Evolutionary conservation across 2,888 invertebrate genomes (phyloP).

Genomic region (Emmelina monodactyla): DNA sequence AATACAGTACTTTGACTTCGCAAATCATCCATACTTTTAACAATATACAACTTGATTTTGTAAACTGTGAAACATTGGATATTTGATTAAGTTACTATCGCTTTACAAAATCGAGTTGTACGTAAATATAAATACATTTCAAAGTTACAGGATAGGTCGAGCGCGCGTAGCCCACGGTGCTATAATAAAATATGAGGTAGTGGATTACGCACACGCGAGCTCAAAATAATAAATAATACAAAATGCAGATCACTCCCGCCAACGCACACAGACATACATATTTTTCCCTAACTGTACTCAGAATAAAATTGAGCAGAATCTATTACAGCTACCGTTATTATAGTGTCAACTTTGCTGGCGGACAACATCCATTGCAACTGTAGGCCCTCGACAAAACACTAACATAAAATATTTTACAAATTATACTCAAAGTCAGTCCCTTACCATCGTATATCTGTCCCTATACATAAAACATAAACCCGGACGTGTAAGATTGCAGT

Average conservation of each 20-base stretch:
- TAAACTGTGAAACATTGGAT: no score
- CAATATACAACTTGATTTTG: no score
- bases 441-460: conserved; percentile 46
- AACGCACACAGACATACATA: conserved; percentile 16
- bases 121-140: no score
- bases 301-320: conserved; percentile 58
- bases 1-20: no score
- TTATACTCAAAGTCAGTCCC: conserved; percentile 60
- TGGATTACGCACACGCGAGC: conserved; percentile 12
- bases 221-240: conserved; percentile 15
- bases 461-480: conserved; percentile 57
- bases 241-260: conserved; percentile 35
- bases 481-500: conserved; percentile 53
- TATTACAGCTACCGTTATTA: conserved; percentile 50
- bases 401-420: conserved; percentile 56
- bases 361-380: conserved; percentile 34
- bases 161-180: conserved; percentile 10
- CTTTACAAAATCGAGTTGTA: no score
- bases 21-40: no score
- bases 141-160: conserved; percentile 5
- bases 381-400: conserved; percentile 52
- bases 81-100: no score
- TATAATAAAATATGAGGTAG: not conserved
- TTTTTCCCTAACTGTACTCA: conserved; percentile 49
- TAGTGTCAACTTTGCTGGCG: conserved; percentile 58